A percentile compares a stretch with the other conserved stretches of the same genome.
phyloP scores from a whole-genome alignment of 1,140 invertebrate genomes.

The Pseudomyrmex pallidus region DNA sequence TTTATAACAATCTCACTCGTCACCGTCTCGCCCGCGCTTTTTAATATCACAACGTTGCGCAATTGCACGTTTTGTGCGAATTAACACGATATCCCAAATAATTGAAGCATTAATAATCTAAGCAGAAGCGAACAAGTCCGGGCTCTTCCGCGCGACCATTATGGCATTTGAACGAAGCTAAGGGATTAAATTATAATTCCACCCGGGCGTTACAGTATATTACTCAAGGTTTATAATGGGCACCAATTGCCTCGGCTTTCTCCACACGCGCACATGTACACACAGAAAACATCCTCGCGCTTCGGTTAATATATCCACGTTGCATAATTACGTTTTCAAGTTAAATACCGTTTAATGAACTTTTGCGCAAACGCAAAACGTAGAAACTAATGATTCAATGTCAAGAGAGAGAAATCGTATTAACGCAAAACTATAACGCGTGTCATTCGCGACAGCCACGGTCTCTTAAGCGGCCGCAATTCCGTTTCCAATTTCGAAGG shows the following conservation, averaged over 20 bases:
- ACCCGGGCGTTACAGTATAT: neutral
- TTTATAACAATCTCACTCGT: slow-evolving; percentile 16
- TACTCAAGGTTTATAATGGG: slow-evolving; percentile 4
- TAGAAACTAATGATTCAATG: neutral
- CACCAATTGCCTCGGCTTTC: neutral
- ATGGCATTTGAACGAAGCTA: neutral
- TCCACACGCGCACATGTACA: neutral
- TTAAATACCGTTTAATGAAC: neutral
- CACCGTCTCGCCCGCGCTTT: neutral
- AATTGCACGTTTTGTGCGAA: neutral
- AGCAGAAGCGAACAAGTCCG: neutral
- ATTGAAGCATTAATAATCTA: slow-evolving; percentile 35
- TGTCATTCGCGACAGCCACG: neutral
- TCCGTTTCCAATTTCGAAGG: slow-evolving; percentile 1
- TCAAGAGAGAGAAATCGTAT: neutral
- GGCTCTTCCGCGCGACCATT: neutral
- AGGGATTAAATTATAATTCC: slow-evolving; percentile 47
- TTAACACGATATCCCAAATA: slow-evolving; percentile 17
- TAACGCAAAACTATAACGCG: neutral
- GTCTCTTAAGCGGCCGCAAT: neutral
- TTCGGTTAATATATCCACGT: neutral
- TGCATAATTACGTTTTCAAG: neutral
- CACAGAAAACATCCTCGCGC: neutral
- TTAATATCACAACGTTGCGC: slow-evolving; percentile 5
- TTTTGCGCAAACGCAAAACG: neutral